Conservation (phyloP, 2,113 vertebrate genomes). For the Heterotilapia buettikoferi region DNA sequence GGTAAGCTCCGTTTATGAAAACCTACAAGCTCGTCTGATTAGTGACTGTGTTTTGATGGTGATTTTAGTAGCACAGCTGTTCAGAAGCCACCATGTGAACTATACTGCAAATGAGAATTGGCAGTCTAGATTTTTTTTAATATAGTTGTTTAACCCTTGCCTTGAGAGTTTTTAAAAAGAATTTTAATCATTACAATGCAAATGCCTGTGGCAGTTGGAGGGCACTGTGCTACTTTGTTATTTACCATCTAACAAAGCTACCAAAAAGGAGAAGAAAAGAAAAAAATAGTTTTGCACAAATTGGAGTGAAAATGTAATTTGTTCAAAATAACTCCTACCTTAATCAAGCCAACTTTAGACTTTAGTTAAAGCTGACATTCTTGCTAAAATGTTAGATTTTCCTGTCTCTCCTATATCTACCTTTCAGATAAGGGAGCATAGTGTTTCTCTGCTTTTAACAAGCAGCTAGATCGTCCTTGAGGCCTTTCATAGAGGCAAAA, state of each 20-base stretch:
- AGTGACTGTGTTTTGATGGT: background rate
- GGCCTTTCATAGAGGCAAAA: background rate
- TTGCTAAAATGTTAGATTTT: background rate
- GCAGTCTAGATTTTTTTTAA: background rate
- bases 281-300: background rate
- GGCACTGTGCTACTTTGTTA: background rate
- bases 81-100: background rate
- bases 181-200: background rate
- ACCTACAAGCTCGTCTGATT: background rate
- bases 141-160: background rate
- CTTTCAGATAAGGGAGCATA: background rate
- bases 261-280: background rate
- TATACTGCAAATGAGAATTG: background rate
- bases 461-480: background rate
- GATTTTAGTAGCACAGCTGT: background rate
- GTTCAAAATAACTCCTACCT: background rate
- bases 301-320: background rate
- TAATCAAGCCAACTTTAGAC: background rate
- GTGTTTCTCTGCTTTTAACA: background rate
- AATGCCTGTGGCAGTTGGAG: background rate
- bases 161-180: accelerated
- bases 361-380: background rate
- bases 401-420: background rate
- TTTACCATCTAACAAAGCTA: background rate
- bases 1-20: background rate